Evolutionary conservation across 2,797 vertebrate genomes (phyloP).

Genomic region (Lacerta agilis): DNA sequence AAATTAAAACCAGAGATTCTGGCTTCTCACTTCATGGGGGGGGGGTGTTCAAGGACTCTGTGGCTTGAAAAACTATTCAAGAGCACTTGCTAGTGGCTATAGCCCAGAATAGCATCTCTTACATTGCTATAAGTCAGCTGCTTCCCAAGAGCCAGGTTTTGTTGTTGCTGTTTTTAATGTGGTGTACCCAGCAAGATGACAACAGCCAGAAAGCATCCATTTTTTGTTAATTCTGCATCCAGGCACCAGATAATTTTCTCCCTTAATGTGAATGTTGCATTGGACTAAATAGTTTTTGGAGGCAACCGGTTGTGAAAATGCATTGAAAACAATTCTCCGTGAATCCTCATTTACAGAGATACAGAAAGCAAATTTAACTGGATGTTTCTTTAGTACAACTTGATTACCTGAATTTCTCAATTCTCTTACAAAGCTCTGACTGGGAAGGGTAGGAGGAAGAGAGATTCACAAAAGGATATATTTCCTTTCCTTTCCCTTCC

Average conservation of each 20-base stretch:
- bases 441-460: neutral
- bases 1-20: constrained; percentile 76
- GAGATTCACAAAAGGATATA: constrained; percentile 5
- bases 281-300: constrained; percentile 74
- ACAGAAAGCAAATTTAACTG: constrained; percentile 58
- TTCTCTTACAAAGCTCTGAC: constrained; percentile 66
- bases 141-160: constrained; percentile 12
- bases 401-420: constrained; percentile 66
- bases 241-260: constrained; percentile 61
- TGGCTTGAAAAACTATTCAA: constrained; percentile 85
- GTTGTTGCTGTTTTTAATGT: neutral
- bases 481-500: neutral
- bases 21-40: constrained; percentile 41
- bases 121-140: constrained; percentile 10
- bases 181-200: constrained; percentile 22
- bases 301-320: constrained; percentile 74
- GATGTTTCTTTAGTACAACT: constrained; percentile 63
- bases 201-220: constrained; percentile 41
- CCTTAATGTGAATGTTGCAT: constrained; percentile 69
- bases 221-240: constrained; percentile 64
- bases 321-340: constrained; percentile 64
- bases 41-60: constrained; percentile 44
- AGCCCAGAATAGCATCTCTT: constrained; percentile 78
- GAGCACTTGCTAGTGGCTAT: constrained; percentile 92
- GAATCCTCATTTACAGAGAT: constrained; percentile 56